Evolutionary conservation across 1,140 invertebrate species (phyloP).

Genomic region (Solen grandis): DNA sequence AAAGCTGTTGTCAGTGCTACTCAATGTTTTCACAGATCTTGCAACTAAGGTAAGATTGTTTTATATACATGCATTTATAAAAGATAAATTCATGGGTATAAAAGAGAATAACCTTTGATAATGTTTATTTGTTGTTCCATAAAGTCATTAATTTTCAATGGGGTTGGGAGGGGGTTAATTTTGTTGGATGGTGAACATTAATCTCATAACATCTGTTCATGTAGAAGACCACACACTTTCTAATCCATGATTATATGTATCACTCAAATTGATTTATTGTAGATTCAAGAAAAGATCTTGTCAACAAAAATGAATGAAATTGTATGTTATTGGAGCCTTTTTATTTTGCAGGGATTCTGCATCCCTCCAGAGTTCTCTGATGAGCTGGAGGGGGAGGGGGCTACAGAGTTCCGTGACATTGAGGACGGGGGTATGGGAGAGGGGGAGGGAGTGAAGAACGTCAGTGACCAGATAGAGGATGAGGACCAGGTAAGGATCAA

Average conservation of each 20-base stretch:
- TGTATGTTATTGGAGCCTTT: too few species aligned
- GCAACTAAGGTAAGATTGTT: conserved; percentile 85
- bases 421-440: conserved; percentile 91
- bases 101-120: too few species aligned
- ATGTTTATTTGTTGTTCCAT: too few species aligned
- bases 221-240: too few species aligned
- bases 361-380: conserved; percentile 89
- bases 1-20: conserved; percentile 91
- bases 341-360: conserved; percentile 89
- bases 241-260: too few species aligned
- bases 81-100: not conserved
- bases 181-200: too few species aligned
- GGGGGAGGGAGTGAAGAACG: conserved; percentile 95
- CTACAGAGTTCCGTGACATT: conserved; percentile 83
- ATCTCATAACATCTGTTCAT: too few species aligned
- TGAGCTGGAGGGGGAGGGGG: conserved; percentile 78
- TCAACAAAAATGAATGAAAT: too few species aligned
- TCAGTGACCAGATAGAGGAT: conserved; percentile 94
- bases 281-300: too few species aligned
- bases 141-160: too few species aligned
- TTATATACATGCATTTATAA: not conserved
- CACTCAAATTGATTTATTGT: too few species aligned
- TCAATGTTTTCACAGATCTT: conserved; percentile 92
- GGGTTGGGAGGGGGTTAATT: too few species aligned
- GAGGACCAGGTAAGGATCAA: conserved; percentile 88